Percentiles rank a stretch among this genome's conserved stretches.
phyloP scores from a whole-genome alignment of 2,797 vertebrate genomes.

The Lepilemur septentrionalis region DNA sequence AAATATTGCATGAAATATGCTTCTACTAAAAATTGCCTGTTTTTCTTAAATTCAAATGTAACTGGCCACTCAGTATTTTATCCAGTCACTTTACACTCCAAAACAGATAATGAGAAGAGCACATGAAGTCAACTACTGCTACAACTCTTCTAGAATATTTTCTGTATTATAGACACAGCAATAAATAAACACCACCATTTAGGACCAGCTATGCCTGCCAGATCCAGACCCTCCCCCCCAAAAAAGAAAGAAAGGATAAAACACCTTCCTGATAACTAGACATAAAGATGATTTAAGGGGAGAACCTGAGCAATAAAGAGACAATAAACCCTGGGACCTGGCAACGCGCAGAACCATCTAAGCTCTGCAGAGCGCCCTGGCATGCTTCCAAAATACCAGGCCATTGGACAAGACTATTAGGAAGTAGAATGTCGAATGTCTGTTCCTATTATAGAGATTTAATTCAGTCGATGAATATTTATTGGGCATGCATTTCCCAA shows the following conservation, averaged over 20 bases:
- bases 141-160: neutral
- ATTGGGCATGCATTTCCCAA: neutral
- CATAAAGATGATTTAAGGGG: neutral
- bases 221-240: neutral
- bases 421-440: neutral
- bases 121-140: neutral
- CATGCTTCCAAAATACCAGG: neutral
- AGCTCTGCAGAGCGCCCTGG: neutral
- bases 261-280: neutral
- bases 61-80: neutral
- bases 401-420: neutral
- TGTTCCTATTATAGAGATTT: neutral
- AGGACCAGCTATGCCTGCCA: neutral
- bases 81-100: neutral
- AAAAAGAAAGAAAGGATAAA: neutral
- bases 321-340: neutral
- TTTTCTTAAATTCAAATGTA: neutral
- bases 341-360: neutral
- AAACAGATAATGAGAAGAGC: neutral
- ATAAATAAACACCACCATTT: neutral
- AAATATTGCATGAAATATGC: neutral
- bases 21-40: neutral
- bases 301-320: neutral
- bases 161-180: neutral
- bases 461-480: slow-evolving; percentile 28